Conservation (phyloP, 1,140 invertebrate genomes). For the Nasonia vitripennis region DNA sequence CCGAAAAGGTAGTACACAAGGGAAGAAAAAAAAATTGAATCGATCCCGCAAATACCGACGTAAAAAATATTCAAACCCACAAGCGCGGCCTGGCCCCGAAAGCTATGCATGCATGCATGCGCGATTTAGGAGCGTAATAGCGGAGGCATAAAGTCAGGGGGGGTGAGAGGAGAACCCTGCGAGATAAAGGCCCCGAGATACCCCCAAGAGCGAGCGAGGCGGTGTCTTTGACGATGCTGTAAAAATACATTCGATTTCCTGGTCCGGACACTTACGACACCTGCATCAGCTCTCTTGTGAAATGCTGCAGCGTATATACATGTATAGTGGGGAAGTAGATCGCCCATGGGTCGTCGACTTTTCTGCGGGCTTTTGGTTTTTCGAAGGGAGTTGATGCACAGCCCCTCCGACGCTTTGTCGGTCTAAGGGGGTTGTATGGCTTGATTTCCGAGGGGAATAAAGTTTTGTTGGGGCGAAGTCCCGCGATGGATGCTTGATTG, state of each 20-base stretch:
- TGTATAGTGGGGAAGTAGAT: background rate
- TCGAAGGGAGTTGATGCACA: background rate
- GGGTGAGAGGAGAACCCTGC: background rate
- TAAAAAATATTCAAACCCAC: background rate
- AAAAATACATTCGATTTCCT: constrained; percentile 45
- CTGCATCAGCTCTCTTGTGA: background rate
- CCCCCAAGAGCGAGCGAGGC: background rate
- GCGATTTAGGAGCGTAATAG: constrained; percentile 25
- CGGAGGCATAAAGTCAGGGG: background rate
- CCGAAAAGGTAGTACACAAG: too few relatives aligned
- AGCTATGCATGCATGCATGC: background rate
- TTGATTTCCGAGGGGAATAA: too few relatives aligned
- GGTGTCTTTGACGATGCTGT: constrained; percentile 43
- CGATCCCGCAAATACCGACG: background rate
- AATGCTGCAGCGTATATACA: background rate
- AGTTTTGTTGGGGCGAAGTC: too few relatives aligned
- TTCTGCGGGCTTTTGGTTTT: background rate
- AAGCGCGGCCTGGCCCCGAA: too few relatives aligned
- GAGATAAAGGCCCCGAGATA: constrained; percentile 11
- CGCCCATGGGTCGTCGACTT: background rate
- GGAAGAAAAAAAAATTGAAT: background rate
- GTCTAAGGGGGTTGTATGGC: background rate
- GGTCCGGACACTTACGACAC: background rate
- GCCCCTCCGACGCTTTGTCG: background rate
- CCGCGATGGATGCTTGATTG: too few relatives aligned